Evolutionary conservation across 2,888 invertebrate genomes (phyloP), one percentile per base, ranked within the genome.

Genomic region (Spilarctia lutea): DNA sequence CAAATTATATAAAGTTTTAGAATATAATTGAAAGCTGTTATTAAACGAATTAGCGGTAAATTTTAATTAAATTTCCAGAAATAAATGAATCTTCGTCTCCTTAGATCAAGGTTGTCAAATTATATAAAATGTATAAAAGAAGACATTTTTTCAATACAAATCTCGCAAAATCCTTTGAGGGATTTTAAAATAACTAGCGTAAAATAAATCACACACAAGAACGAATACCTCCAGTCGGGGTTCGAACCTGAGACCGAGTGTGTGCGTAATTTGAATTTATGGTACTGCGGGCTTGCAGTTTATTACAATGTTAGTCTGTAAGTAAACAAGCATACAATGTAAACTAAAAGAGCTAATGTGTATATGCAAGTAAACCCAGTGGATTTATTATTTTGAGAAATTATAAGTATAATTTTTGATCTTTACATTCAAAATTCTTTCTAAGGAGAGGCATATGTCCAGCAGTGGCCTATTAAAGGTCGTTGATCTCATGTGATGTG

Each of bases 1-100:
- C 75, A 79, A 83, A 79, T 83, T 73, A 69, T 70, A 68, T 42
- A 42, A 73, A 66, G 65, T 77, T 71, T 68, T 71, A 71, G 71
- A 73, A 63, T 33, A 33, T 45, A 33, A n/a, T 60, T 16, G 16
- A 60, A 60, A 60, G 65, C n/a, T 52, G 39, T 72, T 35, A 27
- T 39, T 35, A 39, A 72, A 35, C 39, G 48, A 48, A 71, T 65
- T 48, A 33, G 65, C 65, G 65, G 71, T 48, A 48, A 45, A 16
- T 71, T 42, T 65, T 42, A 60, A 63, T 63, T 27, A 10, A 27
- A 70, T 60, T 60, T 42, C 42, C 18, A n/a, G 33, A 35, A 65
- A n/a, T 65, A 30, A 45, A 35, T 27, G 30, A 68, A 18, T 56
- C 2, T 35, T 11, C 63, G 3, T 63, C 7, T 27, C 27, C 0